A percentile compares a stretch with the other conserved stretches of the same genome.
Evolutionary conservation across 2,797 vertebrate genomes (phyloP).

Genomic region (Erithacus rubecula): DNA sequence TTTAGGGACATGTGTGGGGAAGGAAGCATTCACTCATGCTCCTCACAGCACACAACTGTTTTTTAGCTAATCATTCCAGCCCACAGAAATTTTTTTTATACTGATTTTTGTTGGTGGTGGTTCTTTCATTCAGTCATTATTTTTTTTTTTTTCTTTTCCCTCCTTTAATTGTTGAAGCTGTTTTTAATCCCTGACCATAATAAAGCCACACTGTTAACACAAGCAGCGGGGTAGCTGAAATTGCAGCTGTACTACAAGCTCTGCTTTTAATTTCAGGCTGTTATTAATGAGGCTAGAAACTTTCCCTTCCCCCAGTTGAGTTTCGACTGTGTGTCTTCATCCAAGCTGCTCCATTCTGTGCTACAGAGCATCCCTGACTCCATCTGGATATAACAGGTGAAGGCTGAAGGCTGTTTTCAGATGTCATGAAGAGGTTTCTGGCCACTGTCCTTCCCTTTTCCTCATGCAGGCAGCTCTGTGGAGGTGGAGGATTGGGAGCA

Average conservation of each 20-base stretch:
- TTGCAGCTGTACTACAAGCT: slow-evolving; percentile 49
- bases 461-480: neutral
- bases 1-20: neutral
- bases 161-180: slow-evolving; percentile 43
- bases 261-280: slow-evolving; percentile 64
- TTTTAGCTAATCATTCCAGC: slow-evolving; percentile 35
- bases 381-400: neutral
- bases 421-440: neutral
- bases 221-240: slow-evolving; percentile 43
- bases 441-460: neutral
- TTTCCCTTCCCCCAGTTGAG: neutral
- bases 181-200: slow-evolving; percentile 64
- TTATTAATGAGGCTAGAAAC: slow-evolving; percentile 41
- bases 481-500: neutral
- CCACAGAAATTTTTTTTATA: slow-evolving; percentile 33
- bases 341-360: neutral
- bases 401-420: neutral
- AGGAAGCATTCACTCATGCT: slow-evolving; percentile 1
- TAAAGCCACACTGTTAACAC: slow-evolving; percentile 65
- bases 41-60: neutral
- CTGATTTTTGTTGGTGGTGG: neutral
- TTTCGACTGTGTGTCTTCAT: neutral
- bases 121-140: neutral
- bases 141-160: neutral
- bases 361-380: neutral